These are phyloP conservation scores for Pteria penguin DNA, from an alignment of 2,888 invertebrate species.

Conservation along the genomic window DNA sequence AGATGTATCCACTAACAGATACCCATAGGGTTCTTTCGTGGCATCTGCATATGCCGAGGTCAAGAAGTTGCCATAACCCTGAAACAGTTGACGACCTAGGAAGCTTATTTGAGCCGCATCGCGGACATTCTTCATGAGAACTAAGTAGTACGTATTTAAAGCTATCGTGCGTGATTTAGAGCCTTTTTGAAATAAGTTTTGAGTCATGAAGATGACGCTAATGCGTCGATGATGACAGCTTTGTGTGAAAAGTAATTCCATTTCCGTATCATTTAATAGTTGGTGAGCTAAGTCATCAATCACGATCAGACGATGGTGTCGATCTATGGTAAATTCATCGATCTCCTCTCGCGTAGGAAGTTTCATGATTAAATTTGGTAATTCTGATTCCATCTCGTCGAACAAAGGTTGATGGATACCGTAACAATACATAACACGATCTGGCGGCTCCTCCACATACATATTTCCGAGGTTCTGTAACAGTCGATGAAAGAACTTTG, in stretches of 20 bases:
- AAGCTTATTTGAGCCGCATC: conserved; percentile 45
- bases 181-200: conserved; percentile 37
- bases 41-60: conserved; percentile 42
- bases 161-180: conserved; percentile 45
- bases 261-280: conserved; percentile 22
- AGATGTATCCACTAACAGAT: conserved; percentile 42
- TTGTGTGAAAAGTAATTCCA: conserved; percentile 46
- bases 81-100: conserved; percentile 46
- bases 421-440: conserved; percentile 40
- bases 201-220: conserved; percentile 45
- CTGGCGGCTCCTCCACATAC: conserved; percentile 42
- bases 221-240: conserved; percentile 43
- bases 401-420: conserved; percentile 50
- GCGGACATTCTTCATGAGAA: conserved; percentile 36
- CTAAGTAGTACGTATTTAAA: conserved; percentile 43
- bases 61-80: conserved; percentile 30
- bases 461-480: conserved; percentile 30
- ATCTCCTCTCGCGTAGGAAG: conserved; percentile 37
- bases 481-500: conserved; percentile 40
- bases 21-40: conserved; percentile 28
- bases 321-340: conserved; percentile 40
- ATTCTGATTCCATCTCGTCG: conserved; percentile 42
- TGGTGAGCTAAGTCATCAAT: conserved; percentile 45
- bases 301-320: conserved; percentile 36
- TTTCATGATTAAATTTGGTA: conserved; percentile 40